Evolutionary conservation across 2,113 vertebrate species (phyloP).

Genomic region (Etheostoma cragini): DNA sequence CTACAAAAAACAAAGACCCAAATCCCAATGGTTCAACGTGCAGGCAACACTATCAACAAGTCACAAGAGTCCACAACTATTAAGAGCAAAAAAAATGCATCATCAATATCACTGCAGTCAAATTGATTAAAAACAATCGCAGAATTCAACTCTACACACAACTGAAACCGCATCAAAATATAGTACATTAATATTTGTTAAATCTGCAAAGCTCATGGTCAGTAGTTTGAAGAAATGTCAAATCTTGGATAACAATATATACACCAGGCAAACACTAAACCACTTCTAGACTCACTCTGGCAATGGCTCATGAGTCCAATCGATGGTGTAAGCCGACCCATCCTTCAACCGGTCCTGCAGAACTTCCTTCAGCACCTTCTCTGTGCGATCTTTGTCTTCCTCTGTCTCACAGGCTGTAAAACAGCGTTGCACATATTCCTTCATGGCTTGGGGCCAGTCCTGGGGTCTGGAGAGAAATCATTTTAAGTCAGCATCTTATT

Average conservation of each 20-base stretch:
- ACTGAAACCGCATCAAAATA: not conserved
- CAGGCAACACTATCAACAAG: not conserved
- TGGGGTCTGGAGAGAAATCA: conserved; percentile 83
- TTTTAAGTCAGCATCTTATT: not conserved
- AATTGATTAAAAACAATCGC: not conserved
- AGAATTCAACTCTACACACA: not conserved
- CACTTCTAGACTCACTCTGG: conserved; percentile 83
- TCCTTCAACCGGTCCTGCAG: conserved; percentile 92
- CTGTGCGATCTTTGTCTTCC: conserved; percentile 93
- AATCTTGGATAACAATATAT: not conserved
- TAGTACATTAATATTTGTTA: not conserved
- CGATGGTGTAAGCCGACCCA: conserved; percentile 93
- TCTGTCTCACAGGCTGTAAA: conserved; percentile 93
- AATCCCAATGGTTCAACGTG: not conserved
- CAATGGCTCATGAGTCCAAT: conserved; percentile 91
- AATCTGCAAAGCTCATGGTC: not conserved
- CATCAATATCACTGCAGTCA: not conserved
- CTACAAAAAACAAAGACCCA: conserved; percentile 46
- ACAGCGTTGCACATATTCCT: conserved; percentile 94
- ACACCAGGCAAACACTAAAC: not conserved
- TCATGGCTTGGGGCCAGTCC: conserved; percentile 95
- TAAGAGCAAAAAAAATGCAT: not conserved
- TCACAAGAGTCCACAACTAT: not conserved
- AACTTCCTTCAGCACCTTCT: conserved; percentile 92
- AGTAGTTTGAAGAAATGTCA: not conserved